Evolutionary conservation across 2,113 vertebrate species (phyloP), one percentile per base, ranked within the genome.

Genomic region (Phalacrocorax carbo): DNA sequence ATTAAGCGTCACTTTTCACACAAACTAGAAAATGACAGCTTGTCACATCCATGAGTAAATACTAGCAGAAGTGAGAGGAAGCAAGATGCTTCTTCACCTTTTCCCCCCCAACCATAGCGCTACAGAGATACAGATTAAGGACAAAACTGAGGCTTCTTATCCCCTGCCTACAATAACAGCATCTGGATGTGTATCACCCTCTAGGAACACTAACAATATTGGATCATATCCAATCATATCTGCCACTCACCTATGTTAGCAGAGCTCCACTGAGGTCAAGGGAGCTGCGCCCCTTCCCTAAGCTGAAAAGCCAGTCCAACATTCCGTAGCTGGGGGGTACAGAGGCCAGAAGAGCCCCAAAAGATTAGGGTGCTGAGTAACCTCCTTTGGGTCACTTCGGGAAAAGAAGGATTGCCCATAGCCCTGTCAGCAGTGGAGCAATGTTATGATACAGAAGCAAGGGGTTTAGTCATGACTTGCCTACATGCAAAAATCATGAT

Each of bases 1-100:
- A 65, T 88, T 79, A 92, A 76, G 68, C 54, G 72, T 42, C 79
- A 46, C 62, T 95, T 90, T 83, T 88, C 88, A 88, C 79, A 86
- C 82, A 82, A 93, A 96, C 57, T 65, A 78, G 76, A 93, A 92
- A 65, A 88, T 54, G 93, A 93, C 94, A 90, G 82, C 77, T 90
- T 88, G 76, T 94, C 84, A 90, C 77, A 76, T 55, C 65, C 64
- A 8, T 25, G 36, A 68, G 85, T 90, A 96, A 96, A 93, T 60
- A 87, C 48, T 25, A 86, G 71, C 32, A 82, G 51, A 89, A 90
- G 30, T 36, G 51, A 95, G 60, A 86, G 20, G 9, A 91, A 36
- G 26, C 58, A 62, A 65, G 54, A 95, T 71, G 48, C n/a, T 81
- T 15, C 72, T 87, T 89, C 79, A 83, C 64, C 83, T 93, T 82